Evolutionary conservation across 2,797 vertebrate genomes (phyloP), one percentile per base, ranked within the genome.

Genomic region (Synanceia verrucosa): DNA sequence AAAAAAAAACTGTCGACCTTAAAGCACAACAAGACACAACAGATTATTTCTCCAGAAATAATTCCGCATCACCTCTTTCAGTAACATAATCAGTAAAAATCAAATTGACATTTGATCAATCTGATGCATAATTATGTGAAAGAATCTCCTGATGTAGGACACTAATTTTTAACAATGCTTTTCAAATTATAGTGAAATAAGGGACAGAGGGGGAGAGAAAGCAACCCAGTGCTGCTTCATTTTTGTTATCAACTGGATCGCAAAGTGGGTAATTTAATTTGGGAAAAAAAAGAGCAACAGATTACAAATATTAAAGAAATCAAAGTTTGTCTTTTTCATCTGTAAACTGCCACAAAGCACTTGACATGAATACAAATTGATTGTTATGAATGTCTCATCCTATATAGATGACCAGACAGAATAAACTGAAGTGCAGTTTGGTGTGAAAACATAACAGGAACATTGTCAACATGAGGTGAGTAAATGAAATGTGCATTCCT

Each of bases 1-100:
- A 83, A 85, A 89, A 39, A 81, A 73, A 51, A 73, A 64, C 56
- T 71, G 70, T 81, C 82, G 62, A 79, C 58, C 26, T 79, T 57
- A 77, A 82, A 86, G 66, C 48, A 74, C 39, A 77, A 62, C 43
- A 69, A 24, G 76, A 70, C 46, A 65, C 24, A 74, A 65, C 19
- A 18, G 43, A 66, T 53, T 29, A 39, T 37, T 56, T 62, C 36
- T 83, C 31, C 37, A 48, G 33, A 63, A 19, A 59, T 2, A 60
- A 31, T 48, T 65, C 52, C 43, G 62, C 67, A 63, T 66, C 53
- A 34, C 8, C 37, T 75, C 41, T 57, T 58, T 65, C 51, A 70
- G 55, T 56, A 64, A 75, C 52, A 59, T 36, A 26, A 37, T 74
- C 37, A 62, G 33, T 65, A 74, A 63, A 81, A 41, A 55, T 37